A percentile compares a stretch with the other conserved stretches of the same genome.
phyloP scores from a whole-genome alignment of 2,888 invertebrate genomes.

The Argynnis bischoffii region DNA sequence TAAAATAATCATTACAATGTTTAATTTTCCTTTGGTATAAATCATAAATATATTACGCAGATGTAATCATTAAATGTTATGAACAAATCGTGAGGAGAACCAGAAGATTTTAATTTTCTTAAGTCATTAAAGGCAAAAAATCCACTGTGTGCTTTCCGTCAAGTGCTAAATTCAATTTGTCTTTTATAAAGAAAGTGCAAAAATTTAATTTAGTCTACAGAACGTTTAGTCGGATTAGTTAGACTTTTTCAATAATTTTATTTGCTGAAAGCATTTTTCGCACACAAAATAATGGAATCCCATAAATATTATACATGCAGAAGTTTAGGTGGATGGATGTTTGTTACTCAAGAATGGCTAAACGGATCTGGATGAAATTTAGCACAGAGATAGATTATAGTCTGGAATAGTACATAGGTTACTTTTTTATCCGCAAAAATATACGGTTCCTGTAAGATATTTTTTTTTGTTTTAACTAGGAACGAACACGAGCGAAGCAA shows the following conservation, averaged over 20 bases:
- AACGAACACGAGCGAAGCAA: no score
- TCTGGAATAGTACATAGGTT: no score
- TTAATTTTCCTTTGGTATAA: not conserved
- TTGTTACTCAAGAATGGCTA: no score
- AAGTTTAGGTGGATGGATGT: no score
- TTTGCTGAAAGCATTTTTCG: constrained; percentile 14
- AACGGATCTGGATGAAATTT: no score
- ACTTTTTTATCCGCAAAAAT: no score
- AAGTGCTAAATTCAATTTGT: constrained; percentile 43
- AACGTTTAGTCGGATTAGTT: constrained; percentile 22
- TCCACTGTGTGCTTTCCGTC: constrained; percentile 36
- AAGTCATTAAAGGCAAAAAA: constrained; percentile 21
- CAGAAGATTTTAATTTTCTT: constrained; percentile 19
- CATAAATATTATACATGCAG: no score
- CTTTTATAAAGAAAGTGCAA: constrained; percentile 32
- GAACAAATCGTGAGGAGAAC: constrained; percentile 1
- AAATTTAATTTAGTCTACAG: constrained; percentile 42
- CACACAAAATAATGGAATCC: not conserved
- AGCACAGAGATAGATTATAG: no score
- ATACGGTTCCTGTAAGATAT: no score
- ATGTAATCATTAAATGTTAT: not conserved
- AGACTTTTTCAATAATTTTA: constrained; percentile 17
- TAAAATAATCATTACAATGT: no score
- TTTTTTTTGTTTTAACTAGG: no score
- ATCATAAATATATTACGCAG: not conserved